Base-by-base conservation (phyloP, 2,888 invertebrate genomes). In the Pogonocherus hispidulus region DNA sequence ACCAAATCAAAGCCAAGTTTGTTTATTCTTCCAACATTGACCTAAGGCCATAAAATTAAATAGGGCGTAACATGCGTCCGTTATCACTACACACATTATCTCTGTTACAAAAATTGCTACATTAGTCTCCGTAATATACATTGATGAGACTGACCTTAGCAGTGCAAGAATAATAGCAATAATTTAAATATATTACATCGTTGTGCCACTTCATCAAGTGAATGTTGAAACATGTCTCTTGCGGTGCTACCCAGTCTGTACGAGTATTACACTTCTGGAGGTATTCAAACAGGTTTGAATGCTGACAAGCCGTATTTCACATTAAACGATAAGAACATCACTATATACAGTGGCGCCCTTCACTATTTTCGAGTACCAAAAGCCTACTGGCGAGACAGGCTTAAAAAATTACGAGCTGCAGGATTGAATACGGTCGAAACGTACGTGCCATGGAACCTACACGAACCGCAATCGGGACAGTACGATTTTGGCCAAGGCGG, bases 361-460 rank as follows among this genome's bases (percentile, higher is more conserved):
- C 96, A 97, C 83, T 97, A 97, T 85, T 97, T 96, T 83, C 90
- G 96, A 2, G 88, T 94, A 0, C 94, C 94, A 2, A 90, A 90
- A 32, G 88, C 87, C n/a, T 92, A 93, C 80, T 97, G 97, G 97
- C 87, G 91, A 54, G 92, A 95, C 71, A 89, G 95, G 62, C 85
- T 97, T 69, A 86, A 89, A 63, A 94, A 94, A 81, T 86, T 95
- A 78, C 88, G 92, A 79, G 93, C 93, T 1, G 94, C 94, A 23
- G 98, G 98, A 1, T 88, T 97, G n/a, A 96, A 97, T 85, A 90
- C 95, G 1, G 91, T 97, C 0, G 91, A 95, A 73, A 95, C 95
- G 3, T 85, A 97, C 82, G 91, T 97, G 0, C 94, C 95, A 81
- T 93, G 98, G 98, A 95, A 94, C 75, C 87, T 91, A 62, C 98